Percentiles rank a stretch among this genome's conserved stretches.
These are phyloP conservation scores for Poecilia wingei DNA, from an alignment of 2,797 vertebrate species.

Conservation along the genomic window DNA sequence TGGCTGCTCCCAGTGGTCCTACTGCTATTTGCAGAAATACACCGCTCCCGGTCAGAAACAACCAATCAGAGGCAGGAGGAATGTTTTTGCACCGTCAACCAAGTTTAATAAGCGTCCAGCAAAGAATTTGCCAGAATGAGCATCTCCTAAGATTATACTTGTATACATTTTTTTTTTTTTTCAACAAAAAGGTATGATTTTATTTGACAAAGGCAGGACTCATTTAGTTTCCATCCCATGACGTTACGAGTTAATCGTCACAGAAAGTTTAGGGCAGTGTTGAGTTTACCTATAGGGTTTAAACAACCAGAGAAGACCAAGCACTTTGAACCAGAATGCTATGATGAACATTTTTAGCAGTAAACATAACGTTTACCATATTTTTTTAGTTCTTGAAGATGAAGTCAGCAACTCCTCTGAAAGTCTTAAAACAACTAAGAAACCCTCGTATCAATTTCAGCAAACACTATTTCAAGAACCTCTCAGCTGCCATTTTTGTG, in stretches of 20 bases:
- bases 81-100: too few species aligned
- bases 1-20: too few species aligned
- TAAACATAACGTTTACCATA: neutral
- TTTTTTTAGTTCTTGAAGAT: neutral
- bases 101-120: neutral
- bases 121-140: neutral
- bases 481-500: neutral
- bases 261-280: neutral
- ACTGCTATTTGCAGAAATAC: too few species aligned
- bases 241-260: neutral
- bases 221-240: neutral
- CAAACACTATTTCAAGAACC: neutral
- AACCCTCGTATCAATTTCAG: neutral
- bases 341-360: neutral
- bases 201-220: neutral
- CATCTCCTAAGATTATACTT: neutral
- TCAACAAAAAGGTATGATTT: neutral
- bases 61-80: too few species aligned
- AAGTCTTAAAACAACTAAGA: neutral
- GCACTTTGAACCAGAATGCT: neutral
- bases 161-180: too few species aligned
- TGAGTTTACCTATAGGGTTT: neutral
- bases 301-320: neutral
- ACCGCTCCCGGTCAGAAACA: too few species aligned
- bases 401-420: neutral